A percentile compares a stretch with the other conserved stretches of the same genome.
Conservation (phyloP, 30 jellyfish, hydroid and myxozoan genomes). For the Rhopilema esculentum region DNA sequence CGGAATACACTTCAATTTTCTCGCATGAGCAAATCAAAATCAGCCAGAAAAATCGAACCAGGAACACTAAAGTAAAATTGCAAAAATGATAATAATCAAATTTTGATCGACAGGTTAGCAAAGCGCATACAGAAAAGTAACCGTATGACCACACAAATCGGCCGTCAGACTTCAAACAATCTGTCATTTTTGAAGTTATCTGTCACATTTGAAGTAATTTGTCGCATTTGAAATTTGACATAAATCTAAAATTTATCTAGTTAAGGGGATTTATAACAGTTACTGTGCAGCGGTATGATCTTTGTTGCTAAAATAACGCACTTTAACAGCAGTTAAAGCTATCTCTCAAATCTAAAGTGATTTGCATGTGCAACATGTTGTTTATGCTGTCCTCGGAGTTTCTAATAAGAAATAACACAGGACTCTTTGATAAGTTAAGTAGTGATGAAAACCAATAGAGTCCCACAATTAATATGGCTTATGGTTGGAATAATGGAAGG, state of each 20-base stretch:
- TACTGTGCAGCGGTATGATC: not conserved
- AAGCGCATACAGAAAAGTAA: no score
- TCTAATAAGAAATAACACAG: not conserved
- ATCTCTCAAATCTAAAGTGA: not conserved
- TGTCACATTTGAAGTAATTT: not conserved
- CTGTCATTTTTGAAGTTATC: not conserved
- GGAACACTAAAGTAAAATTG: no score
- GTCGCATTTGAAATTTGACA: not conserved
- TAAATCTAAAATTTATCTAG: not conserved
- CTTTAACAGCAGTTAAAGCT: not conserved
- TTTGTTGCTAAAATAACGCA: not conserved
- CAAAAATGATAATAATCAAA: no score
- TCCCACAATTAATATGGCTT: not conserved
- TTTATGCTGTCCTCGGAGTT: not conserved
- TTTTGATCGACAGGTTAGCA: no score
- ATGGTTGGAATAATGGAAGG: not conserved
- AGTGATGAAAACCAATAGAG: not conserved
- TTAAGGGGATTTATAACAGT: not conserved
- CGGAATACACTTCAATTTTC: no score
- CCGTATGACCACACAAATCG: no score
- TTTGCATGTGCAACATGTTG: not conserved
- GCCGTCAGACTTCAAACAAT: not conserved
- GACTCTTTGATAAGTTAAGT: not conserved
- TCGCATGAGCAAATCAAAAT: no score
- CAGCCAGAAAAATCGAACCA: no score